Conservation (phyloP, 2,113 vertebrate genomes). For the Gallinago media region DNA sequence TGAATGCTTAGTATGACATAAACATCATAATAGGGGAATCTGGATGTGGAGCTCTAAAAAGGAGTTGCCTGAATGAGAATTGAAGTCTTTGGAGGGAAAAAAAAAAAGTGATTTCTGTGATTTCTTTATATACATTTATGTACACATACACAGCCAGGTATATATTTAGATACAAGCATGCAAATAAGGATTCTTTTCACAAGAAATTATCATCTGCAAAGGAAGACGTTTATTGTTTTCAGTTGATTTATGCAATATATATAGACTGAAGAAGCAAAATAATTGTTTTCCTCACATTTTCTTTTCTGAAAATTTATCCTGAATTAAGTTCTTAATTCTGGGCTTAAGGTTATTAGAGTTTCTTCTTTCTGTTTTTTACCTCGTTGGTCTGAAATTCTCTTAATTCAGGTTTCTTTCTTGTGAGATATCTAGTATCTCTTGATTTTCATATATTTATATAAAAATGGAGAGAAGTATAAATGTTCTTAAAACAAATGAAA, state of each 20-base stretch:
- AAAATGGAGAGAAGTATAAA: background rate
- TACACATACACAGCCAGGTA: background rate
- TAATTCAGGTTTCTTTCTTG: background rate
- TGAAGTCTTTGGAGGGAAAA: background rate
- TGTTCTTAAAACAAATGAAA: background rate
- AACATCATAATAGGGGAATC: background rate
- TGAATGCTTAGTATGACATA: background rate
- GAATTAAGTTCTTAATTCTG: background rate
- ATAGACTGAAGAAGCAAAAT: background rate
- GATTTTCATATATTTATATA: background rate
- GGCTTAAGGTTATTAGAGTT: background rate
- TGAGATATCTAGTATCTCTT: background rate
- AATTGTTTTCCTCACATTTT: background rate
- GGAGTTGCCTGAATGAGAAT: background rate
- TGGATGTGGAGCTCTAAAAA: background rate
- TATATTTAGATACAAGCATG: background rate
- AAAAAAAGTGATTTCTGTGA: too few species aligned
- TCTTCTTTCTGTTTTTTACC: background rate
- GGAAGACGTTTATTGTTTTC: background rate
- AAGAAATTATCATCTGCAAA: background rate
- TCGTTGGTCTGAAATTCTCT: background rate
- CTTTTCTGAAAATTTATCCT: background rate
- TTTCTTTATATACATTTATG: too few species aligned
- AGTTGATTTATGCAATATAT: background rate
- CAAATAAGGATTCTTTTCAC: background rate